These are phyloP conservation scores for Pinna nobilis DNA, from an alignment of 1,140 invertebrate species.

Conservation along the genomic window DNA sequence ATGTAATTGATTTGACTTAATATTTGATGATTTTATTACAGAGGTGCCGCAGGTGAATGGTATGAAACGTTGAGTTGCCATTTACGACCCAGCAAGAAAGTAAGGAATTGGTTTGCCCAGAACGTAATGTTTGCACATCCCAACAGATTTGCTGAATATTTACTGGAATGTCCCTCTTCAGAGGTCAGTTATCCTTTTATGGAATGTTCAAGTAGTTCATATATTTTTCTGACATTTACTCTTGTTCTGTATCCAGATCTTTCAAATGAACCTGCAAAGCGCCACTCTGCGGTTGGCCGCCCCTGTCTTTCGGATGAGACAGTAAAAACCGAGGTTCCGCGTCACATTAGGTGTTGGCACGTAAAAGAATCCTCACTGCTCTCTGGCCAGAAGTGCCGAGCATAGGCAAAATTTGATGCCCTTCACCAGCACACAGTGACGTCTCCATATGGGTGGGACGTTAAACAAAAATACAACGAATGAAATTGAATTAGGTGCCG, in stretches of 20 bases:
- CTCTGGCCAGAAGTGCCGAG: no score
- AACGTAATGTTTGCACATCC: conserved; percentile 86
- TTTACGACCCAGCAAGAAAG: conserved; percentile 86
- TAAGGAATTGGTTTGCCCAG: conserved; percentile 93
- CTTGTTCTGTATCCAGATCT: not conserved
- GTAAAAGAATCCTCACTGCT: no score
- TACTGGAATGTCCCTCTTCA: conserved; percentile 87
- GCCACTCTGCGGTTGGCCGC: not conserved
- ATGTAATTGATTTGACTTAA: no score
- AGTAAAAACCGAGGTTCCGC: no score
- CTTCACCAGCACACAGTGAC: no score
- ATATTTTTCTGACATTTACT: not conserved
- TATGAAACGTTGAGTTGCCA: conserved; percentile 86
- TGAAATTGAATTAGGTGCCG: no score
- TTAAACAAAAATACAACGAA: no score
- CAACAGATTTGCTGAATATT: conserved; percentile 90
- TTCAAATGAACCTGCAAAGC: not conserved
- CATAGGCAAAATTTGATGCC: no score
- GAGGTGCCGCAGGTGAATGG: conserved; percentile 94
- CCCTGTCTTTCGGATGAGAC: not conserved
- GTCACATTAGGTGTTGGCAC: no score
- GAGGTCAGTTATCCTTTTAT: conserved; percentile 60
- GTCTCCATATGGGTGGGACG: no score
- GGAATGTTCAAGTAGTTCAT: not conserved
- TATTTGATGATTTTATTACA: conserved; percentile 61